Conservation (phyloP, 2,888 invertebrate species). For the Fragum sueziense region DNA sequence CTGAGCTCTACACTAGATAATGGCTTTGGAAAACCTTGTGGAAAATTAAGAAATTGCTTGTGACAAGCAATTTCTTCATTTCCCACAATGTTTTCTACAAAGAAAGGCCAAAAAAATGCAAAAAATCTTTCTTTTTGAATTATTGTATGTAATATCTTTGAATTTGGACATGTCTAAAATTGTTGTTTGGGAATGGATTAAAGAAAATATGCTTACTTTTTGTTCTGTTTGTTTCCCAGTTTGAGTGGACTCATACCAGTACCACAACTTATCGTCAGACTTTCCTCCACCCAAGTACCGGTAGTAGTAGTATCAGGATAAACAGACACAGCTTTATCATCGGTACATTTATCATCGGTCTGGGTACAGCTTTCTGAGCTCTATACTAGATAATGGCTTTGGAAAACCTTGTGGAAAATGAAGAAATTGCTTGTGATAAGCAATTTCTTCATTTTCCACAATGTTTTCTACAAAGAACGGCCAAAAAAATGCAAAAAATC, state of each 20-base stretch:
- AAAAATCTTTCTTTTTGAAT: too few species aligned
- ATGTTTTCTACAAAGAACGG: background rate
- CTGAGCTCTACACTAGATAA: too few species aligned
- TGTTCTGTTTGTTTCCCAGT: conserved; percentile 59
- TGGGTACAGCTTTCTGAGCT: conserved; percentile 24
- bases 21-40: background rate
- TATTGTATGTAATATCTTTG: too few species aligned
- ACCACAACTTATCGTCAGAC: conserved; percentile 41
- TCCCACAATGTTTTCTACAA: background rate
- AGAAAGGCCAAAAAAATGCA: too few species aligned
- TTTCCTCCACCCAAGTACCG: conserved; percentile 64
- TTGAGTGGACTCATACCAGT: conserved; percentile 72
- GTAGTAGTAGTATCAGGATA: conserved; percentile 41
- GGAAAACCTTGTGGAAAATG: background rate
- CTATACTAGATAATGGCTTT: too few species aligned
- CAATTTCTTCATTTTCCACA: background rate
- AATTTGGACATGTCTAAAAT: too few species aligned
- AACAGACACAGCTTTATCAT: conserved; percentile 41
- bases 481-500: too few species aligned
- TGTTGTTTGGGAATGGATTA: too few species aligned
- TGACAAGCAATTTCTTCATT: background rate
- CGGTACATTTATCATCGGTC: conserved; percentile 16
- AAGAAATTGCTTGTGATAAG: background rate
- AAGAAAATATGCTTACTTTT: conserved; percentile 27
- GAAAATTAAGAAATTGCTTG: background rate